These are phyloP conservation scores for Archilochus colubris DNA, from an alignment of 2,113 vertebrate genomes.

Conservation along the genomic window DNA sequence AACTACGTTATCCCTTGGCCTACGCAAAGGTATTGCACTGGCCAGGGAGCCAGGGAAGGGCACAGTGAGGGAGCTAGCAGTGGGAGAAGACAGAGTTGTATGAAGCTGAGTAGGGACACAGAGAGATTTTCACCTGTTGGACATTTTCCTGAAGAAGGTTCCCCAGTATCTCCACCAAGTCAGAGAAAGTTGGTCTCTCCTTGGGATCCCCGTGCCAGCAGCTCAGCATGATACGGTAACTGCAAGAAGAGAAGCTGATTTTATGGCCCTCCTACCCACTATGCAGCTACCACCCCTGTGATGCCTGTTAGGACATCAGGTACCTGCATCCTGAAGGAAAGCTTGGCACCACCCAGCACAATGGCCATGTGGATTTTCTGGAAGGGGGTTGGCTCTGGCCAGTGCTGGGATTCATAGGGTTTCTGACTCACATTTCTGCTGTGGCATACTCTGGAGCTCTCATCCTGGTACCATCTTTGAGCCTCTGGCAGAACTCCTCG, in stretches of 20 bases:
- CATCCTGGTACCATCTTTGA: conserved; percentile 96
- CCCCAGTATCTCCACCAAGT: conserved; percentile 92
- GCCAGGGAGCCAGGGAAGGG: background rate
- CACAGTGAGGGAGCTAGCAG: background rate
- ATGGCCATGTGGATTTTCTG: background rate
- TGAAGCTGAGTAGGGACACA: background rate
- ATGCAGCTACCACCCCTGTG: background rate
- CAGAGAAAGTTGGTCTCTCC: conserved; percentile 89
- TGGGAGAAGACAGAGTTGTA: background rate
- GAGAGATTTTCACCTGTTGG: conserved; percentile 80
- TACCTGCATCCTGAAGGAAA: background rate
- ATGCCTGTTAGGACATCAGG: background rate
- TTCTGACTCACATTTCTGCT: conserved; percentile 88
- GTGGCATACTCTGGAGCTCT: conserved; percentile 92
- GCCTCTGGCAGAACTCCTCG: conserved; percentile 93
- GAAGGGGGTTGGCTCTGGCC: background rate
- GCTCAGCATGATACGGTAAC: conserved; percentile 94
- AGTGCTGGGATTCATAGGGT: background rate
- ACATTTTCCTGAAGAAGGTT: conserved; percentile 91
- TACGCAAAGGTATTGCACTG: background rate
- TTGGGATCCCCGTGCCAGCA: conserved; percentile 96
- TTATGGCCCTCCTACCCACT: background rate
- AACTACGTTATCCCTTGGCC: background rate
- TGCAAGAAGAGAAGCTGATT: conserved; percentile 60
- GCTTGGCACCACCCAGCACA: background rate